Base-by-base conservation (phyloP, 1,140 invertebrate genomes). In the Drosophila guanche region DNA sequence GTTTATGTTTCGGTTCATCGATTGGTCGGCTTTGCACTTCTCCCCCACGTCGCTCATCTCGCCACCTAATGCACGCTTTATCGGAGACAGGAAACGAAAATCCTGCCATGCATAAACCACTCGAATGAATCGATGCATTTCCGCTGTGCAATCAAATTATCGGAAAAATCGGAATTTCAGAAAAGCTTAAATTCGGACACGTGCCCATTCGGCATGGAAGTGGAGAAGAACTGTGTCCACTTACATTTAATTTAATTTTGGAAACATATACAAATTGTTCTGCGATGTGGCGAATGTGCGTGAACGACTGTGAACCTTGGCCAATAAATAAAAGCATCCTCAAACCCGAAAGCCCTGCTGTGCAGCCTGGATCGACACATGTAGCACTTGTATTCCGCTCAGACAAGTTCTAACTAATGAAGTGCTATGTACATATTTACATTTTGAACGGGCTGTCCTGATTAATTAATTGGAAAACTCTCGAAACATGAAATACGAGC, bases 121-220 rank as follows among this genome's bases (percentile, higher is more conserved):
- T 51, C 46, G 22, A 75, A 55, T 67, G 72, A 50, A 50, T 43
- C 41, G 59, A 33, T 75, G 72, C 59, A 74, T 65, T 75, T 74
- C 70, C 70, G 60, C 50, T 51, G 54, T 55, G 29, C 60, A 75
- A 75, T 75, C 50, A 67, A 75, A 66, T 75, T 75, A 75, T n/a
- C n/a, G n/a, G n/a, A n/a, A n/a, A n/a, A 6, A 40, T 27, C 4
- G 7, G 33, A 50, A 63, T 25, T 25, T 50, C 27, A 23, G 46
- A 53, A 54, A 55, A 46, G 51, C 12, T 29, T 6, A 12, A 40
- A 48, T 43, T 41, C 40, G 41, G 46, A 4, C 69, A 63, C 52
- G 52, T 63, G 61, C 52, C 33, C 41, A 63, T 46, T 42, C n/a
- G 33, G 3, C 25, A 27, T 6, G 5, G 5, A 6, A 27, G 25